Conservation (phyloP, 1,140 invertebrate species). For the Neuroterus valhalla region DNA sequence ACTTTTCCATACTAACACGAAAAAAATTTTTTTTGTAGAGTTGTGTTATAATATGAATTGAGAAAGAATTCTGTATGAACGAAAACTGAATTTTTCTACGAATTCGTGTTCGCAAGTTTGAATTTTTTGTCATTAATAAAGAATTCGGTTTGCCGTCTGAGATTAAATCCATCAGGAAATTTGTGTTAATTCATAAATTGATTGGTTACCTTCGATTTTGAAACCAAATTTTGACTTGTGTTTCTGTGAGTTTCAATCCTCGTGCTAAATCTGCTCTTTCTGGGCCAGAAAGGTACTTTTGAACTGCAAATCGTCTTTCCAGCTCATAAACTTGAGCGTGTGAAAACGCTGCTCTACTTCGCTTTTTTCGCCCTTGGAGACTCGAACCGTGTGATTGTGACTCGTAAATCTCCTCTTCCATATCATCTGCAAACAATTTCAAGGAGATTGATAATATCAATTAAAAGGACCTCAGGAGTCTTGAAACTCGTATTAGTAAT, state of each 20-base stretch:
- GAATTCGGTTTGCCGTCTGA: too few species aligned
- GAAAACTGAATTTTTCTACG: too few species aligned
- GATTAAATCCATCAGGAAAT: too few species aligned
- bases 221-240: conserved; percentile 84
- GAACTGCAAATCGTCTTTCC: conserved; percentile 94
- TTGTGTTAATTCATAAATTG: conserved; percentile 9
- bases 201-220: conserved; percentile 69
- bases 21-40: too few species aligned
- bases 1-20: too few species aligned
- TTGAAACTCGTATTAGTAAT: too few species aligned
- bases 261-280: conserved; percentile 95
- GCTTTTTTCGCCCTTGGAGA: conserved; percentile 85
- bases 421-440: conserved; percentile 60
- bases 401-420: conserved; percentile 71
- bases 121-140: too few species aligned
- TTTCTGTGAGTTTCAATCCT: conserved; percentile 92
- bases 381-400: conserved; percentile 66
- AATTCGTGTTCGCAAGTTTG: too few species aligned
- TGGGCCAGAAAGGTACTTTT: conserved; percentile 95
- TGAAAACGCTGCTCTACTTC: conserved; percentile 95
- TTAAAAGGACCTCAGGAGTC: not conserved
- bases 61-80: too few species aligned
- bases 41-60: too few species aligned
- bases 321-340: conserved; percentile 96
- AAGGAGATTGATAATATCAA: not conserved